Evolutionary conservation across 2,113 vertebrate genomes (phyloP), one percentile per base, ranked within the genome.

Genomic region (Paramisgurnus dabryanus): DNA sequence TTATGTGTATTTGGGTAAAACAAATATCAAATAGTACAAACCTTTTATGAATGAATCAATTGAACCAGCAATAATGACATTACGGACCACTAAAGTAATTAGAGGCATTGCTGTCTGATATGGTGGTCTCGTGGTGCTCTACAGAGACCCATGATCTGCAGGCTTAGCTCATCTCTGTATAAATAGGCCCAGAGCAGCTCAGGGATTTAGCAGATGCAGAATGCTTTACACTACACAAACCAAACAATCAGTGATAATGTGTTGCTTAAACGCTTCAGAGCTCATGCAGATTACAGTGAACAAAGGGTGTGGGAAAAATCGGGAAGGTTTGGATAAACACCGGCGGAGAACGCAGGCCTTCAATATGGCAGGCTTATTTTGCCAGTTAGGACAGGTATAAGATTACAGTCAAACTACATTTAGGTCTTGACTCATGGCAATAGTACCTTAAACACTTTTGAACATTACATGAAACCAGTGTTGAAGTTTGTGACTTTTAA

Each of bases 121-220:
- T 60, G 68, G 39, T 45, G 65, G 81, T 80, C 80, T 87, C 13
- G 76, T 89, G 87, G 89, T 91, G 83, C 84, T 86, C 84, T 63
- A 45, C 71, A 83, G 64, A 80, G 81, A 78, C 43, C 78, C 27
- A 80, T 86, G 84, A 81, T 84, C 64, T 61, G 9, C 1, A 49
- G 78, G 87, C 84, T 91, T 89, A 88, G 80, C 84, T 90, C 89
- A 87, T 45, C 65, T 15, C 79, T 41, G 65, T 90, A 91, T 91
- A 87, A 89, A 90, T 89, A 89, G 87, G 84, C 53, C 47, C 41
- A 64, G 76, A 74, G 80, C 83, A 7, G 57, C 74, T 3, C 34
- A 55, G 67, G 67, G 86, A 84, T 82, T 82, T 85, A 55, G 69
- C 55, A 71, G 83, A 77, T 69, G 81, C 69, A 53, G 61, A 73